Evolutionary conservation across 2,888 invertebrate species (phyloP).

Genomic region (Rotaria magnacalcarata): DNA sequence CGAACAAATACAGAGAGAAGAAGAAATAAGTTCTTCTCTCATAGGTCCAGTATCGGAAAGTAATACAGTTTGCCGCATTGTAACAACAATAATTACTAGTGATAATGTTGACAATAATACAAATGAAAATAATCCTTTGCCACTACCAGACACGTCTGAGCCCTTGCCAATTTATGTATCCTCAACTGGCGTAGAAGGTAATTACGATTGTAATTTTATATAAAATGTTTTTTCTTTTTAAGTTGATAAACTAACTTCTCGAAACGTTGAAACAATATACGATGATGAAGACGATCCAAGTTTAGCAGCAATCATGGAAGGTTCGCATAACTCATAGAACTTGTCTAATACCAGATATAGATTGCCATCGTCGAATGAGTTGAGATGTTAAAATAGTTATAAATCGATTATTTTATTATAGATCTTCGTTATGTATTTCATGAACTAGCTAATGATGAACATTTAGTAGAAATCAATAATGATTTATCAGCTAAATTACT

Average conservation of each 20-base stretch:
- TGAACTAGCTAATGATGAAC: background rate
- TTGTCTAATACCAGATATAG: no score
- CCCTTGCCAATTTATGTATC: background rate
- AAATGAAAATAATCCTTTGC: background rate
- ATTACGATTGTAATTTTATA: background rate
- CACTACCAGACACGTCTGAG: background rate
- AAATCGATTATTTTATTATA: background rate
- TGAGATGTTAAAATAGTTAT: no score
- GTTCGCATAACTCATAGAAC: background rate
- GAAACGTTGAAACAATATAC: background rate
- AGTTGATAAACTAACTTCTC: background rate
- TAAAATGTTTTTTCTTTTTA: background rate
- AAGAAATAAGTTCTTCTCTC: background rate
- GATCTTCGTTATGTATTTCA: slow-evolving; percentile 28
- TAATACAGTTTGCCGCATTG: background rate
- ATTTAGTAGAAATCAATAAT: background rate
- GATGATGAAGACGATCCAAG: background rate
- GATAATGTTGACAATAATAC: background rate
- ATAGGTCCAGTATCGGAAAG: background rate
- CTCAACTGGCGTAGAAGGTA: background rate
- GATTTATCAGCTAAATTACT: slow-evolving; percentile 1
- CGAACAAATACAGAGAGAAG: background rate
- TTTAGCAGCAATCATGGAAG: background rate
- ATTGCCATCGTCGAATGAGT: no score
- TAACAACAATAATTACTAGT: background rate